A percentile compares a stretch with the other conserved stretches of the same genome.
Evolutionary conservation across 2,113 vertebrate genomes (phyloP).

Genomic region (Cromileptes altivelis): DNA sequence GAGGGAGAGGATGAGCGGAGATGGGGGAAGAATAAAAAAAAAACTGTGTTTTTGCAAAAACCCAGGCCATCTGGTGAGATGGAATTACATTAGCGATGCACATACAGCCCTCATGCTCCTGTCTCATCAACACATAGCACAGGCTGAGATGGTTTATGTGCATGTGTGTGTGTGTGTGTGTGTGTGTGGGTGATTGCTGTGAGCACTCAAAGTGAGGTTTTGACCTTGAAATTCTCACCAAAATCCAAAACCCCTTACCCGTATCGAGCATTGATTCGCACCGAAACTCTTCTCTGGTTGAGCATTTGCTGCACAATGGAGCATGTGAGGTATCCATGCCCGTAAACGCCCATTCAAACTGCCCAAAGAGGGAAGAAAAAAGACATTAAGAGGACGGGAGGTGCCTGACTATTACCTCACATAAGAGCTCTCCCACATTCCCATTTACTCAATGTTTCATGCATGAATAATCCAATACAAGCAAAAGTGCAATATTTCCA

Average conservation of each 20-base stretch:
- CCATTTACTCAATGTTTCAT: conserved; percentile 76
- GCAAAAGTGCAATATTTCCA: conserved; percentile 76
- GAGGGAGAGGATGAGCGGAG: conserved; percentile 32
- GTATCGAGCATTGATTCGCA: conserved; percentile 19
- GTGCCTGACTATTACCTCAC: conserved; percentile 71
- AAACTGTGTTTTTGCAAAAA: conserved; percentile 40
- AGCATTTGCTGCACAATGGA: conserved; percentile 23
- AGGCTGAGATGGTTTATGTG: conserved; percentile 39
- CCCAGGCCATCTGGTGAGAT: conserved; percentile 79
- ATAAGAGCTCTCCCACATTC: conserved; percentile 73
- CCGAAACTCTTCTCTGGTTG: conserved; percentile 12
- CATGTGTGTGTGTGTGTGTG: conserved; percentile 33
- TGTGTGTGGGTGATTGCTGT: conserved; percentile 27
- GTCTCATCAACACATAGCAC: conserved; percentile 66
- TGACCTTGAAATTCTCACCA: conserved; percentile 46
- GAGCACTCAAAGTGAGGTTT: conserved; percentile 26
- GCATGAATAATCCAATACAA: conserved; percentile 78
- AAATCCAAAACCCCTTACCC: conserved; percentile 19
- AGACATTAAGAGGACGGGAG: conserved; percentile 42
- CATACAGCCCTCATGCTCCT: conserved; percentile 63
- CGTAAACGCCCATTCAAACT: conserved; percentile 32
- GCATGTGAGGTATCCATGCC: conserved; percentile 20
- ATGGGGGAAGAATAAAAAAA: conserved; percentile 19
- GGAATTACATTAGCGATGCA: conserved; percentile 80
- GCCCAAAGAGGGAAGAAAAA: conserved; percentile 27